Conservation (phyloP, 2,113 vertebrate species). For the Stegastes partitus region DNA sequence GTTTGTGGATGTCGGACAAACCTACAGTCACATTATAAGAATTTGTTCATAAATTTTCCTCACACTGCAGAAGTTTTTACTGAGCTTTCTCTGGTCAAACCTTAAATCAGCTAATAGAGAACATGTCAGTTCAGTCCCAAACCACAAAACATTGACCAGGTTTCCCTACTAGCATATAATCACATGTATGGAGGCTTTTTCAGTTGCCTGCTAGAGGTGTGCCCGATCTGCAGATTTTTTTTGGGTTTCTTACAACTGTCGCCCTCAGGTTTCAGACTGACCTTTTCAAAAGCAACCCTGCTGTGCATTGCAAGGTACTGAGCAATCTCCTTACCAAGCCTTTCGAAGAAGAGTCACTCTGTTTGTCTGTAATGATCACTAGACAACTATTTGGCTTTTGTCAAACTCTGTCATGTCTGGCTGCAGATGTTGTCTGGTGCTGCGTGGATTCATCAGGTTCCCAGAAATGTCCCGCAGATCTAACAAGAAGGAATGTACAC, state of each 20-base stretch:
- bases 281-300: background rate
- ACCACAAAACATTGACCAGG: too few species aligned
- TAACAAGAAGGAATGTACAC: constrained; percentile 44
- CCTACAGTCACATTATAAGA: too few species aligned
- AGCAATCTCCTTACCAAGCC: background rate
- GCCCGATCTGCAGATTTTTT: background rate
- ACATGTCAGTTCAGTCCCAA: too few species aligned
- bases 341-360: background rate
- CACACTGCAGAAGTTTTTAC: too few species aligned
- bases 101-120: too few species aligned
- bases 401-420: background rate
- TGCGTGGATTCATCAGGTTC: constrained; percentile 15
- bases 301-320: background rate
- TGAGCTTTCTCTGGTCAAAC: too few species aligned
- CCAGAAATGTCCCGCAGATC: constrained; percentile 47
- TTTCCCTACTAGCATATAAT: background rate
- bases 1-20: background rate
- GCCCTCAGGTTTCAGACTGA: background rate
- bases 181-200: background rate
- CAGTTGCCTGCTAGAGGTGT: background rate
- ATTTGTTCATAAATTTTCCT: too few species aligned
- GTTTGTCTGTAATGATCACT: constrained; percentile 1
- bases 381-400: constrained; percentile 5
- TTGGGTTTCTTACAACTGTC: too few species aligned
- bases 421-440: constrained; percentile 29